Evolutionary conservation across 2,797 vertebrate genomes (phyloP), one percentile per base, ranked within the genome.

Genomic region (Myotis planiceps): DNA sequence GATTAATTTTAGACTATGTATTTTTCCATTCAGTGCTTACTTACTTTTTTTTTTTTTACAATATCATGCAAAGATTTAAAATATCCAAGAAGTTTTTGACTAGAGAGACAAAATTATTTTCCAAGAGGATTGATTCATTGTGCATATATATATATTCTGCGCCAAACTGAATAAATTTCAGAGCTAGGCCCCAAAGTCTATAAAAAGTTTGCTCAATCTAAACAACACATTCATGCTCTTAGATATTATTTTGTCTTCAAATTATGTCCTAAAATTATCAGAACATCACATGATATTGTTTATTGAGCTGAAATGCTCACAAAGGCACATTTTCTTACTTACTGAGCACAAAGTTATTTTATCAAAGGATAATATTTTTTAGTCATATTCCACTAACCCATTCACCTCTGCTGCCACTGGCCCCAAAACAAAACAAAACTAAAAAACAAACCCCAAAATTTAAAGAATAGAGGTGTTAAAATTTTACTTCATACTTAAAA

Each of bases 21-120:
- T 93, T 89, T 91, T 85, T 86, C 66, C 15, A 75, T 81, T 74
- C 75, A 81, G 0, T 88, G 63, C 37, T 88, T 47, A 53, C 58
- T 94, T 90, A 83, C 82, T 91, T 88, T 75, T 68, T 84, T 68
- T 75, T 96, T 97, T 92, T 97, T 92, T 94, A 66, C 19, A 94
- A 14, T 78, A 85, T 96, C 82, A 71, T 94, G 78, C 66, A 93
- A 92, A 88, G 69, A 42, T 95, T 96, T 92, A 96, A 97, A 97
- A 96, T 95, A 96, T 75, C 84, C 55, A 87, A 75, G 71, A 87
- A 58, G 21, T 75, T 90, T 96, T 92, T 58, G 45, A 92, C 75
- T 53, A 87, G 82, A 81, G 90, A 94, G 42, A 71, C 29, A 87
- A 23, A 87, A 96, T 90, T 94, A 25, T 88, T 95, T 94, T 72